Evolutionary conservation across 1,140 invertebrate genomes (phyloP).

Genomic region (Lepeophtheirus salmonis): DNA sequence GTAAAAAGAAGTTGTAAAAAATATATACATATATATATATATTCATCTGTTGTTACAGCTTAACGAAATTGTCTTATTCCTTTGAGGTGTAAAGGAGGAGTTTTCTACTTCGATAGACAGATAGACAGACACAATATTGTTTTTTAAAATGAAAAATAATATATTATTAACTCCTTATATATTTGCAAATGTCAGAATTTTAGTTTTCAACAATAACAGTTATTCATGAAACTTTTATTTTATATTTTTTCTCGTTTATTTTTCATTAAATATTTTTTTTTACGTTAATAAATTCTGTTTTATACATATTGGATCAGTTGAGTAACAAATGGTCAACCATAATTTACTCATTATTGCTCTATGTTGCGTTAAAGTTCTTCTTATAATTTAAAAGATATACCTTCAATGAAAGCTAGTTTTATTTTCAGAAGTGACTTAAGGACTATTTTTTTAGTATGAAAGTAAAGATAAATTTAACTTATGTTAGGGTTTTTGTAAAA

Average conservation of each 20-base stretch:
- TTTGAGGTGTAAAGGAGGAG: too few species aligned
- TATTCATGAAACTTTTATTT: conserved; percentile 14
- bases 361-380: too few species aligned
- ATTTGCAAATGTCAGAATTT: not conserved
- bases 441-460: too few species aligned
- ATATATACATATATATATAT: conserved; percentile 11
- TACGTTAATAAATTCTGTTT: conserved; percentile 19
- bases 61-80: not conserved
- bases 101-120: too few species aligned
- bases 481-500: too few species aligned
- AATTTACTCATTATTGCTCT: too few species aligned
- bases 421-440: too few species aligned
- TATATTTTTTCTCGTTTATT: conserved; percentile 11
- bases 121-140: not conserved
- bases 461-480: too few species aligned
- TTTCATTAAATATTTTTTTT: conserved; percentile 20
- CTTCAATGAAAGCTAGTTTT: too few species aligned
- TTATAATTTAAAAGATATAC: too few species aligned
- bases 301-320: too few species aligned
- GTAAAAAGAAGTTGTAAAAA: conserved; percentile 18
- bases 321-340: too few species aligned
- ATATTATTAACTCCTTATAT: conserved; percentile 8
- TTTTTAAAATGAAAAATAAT: conserved; percentile 7
- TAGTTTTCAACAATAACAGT: not conserved
- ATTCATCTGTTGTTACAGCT: not conserved